Percentiles rank a stretch among this genome's conserved stretches.
These are phyloP conservation scores for Scaptomyza polygonia DNA, from an alignment of 2,888 invertebrate species.

Conservation along the genomic window DNA sequence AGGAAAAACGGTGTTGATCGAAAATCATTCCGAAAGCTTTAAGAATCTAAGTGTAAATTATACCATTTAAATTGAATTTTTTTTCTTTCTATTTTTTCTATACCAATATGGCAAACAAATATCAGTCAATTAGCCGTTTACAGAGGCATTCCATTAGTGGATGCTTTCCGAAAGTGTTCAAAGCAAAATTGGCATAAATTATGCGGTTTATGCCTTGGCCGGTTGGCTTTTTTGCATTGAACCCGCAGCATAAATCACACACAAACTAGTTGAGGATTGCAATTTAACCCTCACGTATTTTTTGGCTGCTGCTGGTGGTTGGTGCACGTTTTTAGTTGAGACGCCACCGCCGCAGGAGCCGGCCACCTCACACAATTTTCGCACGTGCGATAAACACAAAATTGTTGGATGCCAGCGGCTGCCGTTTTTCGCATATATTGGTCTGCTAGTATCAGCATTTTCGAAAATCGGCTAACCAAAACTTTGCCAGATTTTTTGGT, in stretches of 20 bases:
- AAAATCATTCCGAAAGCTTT: no score
- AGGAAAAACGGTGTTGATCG: no score
- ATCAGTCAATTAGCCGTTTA: conserved; percentile 61
- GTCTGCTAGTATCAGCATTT: conserved; percentile 66
- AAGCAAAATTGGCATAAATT: conserved; percentile 67
- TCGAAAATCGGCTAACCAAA: conserved; percentile 24
- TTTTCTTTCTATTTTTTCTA: no score
- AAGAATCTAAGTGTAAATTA: no score
- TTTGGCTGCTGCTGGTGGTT: conserved; percentile 22
- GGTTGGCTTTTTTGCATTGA: conserved; percentile 79
- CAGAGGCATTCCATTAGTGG: conserved; percentile 29
- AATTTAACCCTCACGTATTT: conserved; percentile 66
- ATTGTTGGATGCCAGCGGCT: conserved; percentile 66
- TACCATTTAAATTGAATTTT: no score
- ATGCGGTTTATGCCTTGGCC: conserved; percentile 64
- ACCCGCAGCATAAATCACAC: conserved; percentile 69
- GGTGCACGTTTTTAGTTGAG: conserved; percentile 48
- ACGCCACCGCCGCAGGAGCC: conserved; percentile 58
- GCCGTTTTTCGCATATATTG: conserved; percentile 3
- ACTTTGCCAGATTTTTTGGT: conserved; percentile 60
- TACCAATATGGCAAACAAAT: conserved; percentile 48
- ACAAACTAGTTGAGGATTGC: conserved; percentile 14
- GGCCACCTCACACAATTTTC: conserved; percentile 71
- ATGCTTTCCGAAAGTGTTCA: conserved; percentile 28
- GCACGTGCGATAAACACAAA: conserved; percentile 78